phyloP scores from a whole-genome alignment of 37 sponge, comb jelly and placozoan species.

The Hexactinellida sp. region DNA sequence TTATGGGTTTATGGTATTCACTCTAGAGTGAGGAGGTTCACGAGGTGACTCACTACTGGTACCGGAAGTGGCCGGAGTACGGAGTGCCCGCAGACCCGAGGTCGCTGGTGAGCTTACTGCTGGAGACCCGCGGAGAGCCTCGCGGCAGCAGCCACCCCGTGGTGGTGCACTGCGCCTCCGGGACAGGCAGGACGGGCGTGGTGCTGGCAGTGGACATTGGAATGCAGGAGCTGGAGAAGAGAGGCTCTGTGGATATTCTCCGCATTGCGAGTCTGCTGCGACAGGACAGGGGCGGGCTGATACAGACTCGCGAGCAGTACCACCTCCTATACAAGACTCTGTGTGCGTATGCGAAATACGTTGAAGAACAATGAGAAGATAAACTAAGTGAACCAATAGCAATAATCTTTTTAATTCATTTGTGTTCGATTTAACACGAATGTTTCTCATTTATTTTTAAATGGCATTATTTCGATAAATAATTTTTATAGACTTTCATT shows the following conservation, averaged over 20 bases:
- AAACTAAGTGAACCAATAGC: too few relatives aligned
- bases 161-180: slow-evolving; percentile 17
- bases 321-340: background rate
- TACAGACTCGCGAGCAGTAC: slow-evolving; percentile 43
- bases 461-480: too few relatives aligned
- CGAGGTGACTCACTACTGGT: slow-evolving; percentile 21
- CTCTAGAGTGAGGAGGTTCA: background rate
- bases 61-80: slow-evolving; percentile 19
- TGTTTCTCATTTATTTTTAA: too few relatives aligned
- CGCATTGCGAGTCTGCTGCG: slow-evolving; percentile 48
- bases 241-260: slow-evolving; percentile 54
- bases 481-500: too few relatives aligned
- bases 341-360: background rate
- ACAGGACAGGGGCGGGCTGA: slow-evolving; percentile 62
- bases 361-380: background rate
- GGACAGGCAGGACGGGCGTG: slow-evolving; percentile 26
- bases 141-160: background rate
- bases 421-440: too few relatives aligned
- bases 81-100: background rate
- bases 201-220: slow-evolving; percentile 25
- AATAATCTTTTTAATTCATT: too few relatives aligned
- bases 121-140: background rate
- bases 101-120: background rate
- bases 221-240: slow-evolving; percentile 28
- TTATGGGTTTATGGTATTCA: too few relatives aligned